phyloP scores from a whole-genome alignment of 2,113 vertebrate genomes.

The Oenanthe oenanthe region DNA sequence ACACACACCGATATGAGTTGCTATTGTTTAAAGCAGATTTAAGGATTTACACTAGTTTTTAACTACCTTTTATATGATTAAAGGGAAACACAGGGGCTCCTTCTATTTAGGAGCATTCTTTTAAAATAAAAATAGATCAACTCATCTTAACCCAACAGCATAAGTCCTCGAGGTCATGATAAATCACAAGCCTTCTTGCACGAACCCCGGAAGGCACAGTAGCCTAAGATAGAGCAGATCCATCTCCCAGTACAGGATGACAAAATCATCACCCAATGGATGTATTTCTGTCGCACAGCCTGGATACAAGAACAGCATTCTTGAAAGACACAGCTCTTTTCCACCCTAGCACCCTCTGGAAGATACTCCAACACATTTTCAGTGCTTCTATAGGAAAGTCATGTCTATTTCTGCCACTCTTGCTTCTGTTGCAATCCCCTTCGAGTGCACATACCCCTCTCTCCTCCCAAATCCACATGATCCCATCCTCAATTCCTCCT shows the following conservation, averaged over 20 bases:
- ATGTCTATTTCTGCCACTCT: not conserved
- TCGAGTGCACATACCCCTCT: not conserved
- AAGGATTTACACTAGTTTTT: slow-evolving; percentile 52
- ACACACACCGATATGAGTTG: slow-evolving; percentile 31
- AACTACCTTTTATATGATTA: slow-evolving; percentile 49
- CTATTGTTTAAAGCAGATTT: slow-evolving; percentile 65
- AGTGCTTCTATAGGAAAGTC: not conserved
- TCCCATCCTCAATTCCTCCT: not conserved
- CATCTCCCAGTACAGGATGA: not conserved
- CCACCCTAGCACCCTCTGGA: slow-evolving; percentile 17
- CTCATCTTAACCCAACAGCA: not conserved
- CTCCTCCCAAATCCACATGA: not conserved
- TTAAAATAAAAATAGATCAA: slow-evolving; percentile 43
- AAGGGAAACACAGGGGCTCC: not conserved
- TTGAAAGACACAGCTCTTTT: not conserved
- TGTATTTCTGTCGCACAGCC: not conserved
- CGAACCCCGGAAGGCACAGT: not conserved
- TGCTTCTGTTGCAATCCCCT: not conserved
- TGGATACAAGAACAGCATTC: not conserved
- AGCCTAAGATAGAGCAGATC: not conserved
- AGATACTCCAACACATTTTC: not conserved
- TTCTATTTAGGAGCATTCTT: not conserved
- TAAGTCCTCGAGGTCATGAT: slow-evolving; percentile 18
- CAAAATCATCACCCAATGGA: not conserved
- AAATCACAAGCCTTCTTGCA: not conserved